Percentiles rank a stretch among this genome's conserved stretches.
phyloP scores from a whole-genome alignment of 2,113 vertebrate genomes.

The Ibidorhyncha struthersii region DNA sequence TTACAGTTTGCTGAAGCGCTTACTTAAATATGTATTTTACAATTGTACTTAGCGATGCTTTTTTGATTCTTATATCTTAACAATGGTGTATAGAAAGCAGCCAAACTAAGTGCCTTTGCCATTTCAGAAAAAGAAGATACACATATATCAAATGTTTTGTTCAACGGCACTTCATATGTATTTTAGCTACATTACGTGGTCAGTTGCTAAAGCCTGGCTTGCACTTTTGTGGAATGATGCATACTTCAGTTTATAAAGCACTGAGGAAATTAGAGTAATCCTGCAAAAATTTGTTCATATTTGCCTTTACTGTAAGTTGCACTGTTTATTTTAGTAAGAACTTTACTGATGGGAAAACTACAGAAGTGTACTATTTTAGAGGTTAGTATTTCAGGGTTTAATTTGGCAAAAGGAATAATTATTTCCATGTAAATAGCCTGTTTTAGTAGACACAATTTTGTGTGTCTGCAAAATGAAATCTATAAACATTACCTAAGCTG shows the following conservation, averaged over 20 bases:
- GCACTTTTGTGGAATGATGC: not conserved
- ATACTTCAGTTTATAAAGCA: not conserved
- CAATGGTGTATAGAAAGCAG: not conserved
- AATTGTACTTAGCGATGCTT: not conserved
- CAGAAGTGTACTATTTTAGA: not conserved
- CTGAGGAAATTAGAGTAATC: not conserved
- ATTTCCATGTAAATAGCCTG: not conserved
- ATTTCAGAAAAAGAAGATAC: not conserved
- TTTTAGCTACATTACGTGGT: not conserved
- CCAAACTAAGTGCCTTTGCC: not conserved
- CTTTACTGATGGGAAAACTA: not conserved
- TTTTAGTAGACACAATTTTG: not conserved
- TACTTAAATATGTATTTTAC: not conserved
- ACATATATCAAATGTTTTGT: not conserved
- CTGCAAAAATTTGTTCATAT: not conserved
- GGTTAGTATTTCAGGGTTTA: not conserved
- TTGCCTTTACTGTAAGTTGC: not conserved
- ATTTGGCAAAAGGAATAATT: not conserved
- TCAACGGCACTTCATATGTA: not conserved
- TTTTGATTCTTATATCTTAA: not conserved
- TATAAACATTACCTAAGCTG: not conserved
- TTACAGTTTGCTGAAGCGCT: not conserved
- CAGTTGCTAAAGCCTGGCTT: not conserved
- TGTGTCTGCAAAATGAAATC: not conserved
- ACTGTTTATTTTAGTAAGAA: not conserved